phyloP scores from a whole-genome alignment of 2,797 vertebrate species.

The Glossophaga mutica region DNA sequence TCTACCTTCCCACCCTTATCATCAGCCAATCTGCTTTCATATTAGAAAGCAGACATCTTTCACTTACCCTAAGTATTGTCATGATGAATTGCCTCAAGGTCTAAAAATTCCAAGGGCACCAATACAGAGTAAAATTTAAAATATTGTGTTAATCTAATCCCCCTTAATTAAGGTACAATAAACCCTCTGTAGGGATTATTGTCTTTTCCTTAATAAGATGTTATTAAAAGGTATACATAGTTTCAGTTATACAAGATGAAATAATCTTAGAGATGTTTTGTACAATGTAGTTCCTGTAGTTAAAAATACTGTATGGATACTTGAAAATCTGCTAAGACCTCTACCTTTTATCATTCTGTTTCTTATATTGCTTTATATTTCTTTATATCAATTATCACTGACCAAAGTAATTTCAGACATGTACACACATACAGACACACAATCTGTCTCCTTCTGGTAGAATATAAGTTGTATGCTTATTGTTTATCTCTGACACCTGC shows the following conservation, averaged over 20 bases:
- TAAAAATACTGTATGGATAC: background rate
- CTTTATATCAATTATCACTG: background rate
- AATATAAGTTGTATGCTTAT: background rate
- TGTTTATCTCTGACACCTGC: background rate
- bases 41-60: background rate
- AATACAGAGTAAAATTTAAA: background rate
- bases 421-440: background rate
- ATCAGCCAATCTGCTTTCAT: background rate
- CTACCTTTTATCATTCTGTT: background rate
- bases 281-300: background rate
- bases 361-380: background rate
- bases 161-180: background rate
- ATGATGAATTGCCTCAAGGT: background rate
- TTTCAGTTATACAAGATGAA: background rate
- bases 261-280: background rate
- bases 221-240: background rate
- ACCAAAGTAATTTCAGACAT: background rate
- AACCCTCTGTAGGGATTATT: background rate
- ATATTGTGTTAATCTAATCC: background rate
- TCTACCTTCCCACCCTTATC: background rate
- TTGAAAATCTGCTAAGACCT: background rate
- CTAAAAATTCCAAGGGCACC: background rate
- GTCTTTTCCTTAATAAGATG: background rate
- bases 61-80: background rate
- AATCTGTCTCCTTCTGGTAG: background rate